phyloP scores from a whole-genome alignment of 2,113 vertebrate species.

The Carettochelys insculpta region DNA sequence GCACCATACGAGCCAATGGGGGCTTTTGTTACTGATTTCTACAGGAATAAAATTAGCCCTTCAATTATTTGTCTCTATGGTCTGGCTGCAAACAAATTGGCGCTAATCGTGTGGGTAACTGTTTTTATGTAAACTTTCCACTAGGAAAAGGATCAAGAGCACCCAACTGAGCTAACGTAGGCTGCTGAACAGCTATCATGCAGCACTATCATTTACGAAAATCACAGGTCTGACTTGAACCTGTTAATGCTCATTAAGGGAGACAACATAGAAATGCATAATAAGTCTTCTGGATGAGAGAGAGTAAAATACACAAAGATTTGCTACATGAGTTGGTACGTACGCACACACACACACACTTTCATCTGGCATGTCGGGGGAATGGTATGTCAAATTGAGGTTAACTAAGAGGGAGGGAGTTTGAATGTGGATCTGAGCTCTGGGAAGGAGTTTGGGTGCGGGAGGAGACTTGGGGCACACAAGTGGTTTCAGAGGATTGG shows the following conservation, averaged over 20 bases:
- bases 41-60: neutral
- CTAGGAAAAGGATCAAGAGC: neutral
- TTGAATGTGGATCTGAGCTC: too few relatives aligned
- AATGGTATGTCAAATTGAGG: too few relatives aligned
- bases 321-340: neutral
- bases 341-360: neutral
- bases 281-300: neutral
- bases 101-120: neutral
- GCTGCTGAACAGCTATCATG: neutral
- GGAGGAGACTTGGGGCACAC: too few relatives aligned
- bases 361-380: too few relatives aligned
- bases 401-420: too few relatives aligned
- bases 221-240: neutral
- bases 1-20: neutral
- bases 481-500: too few relatives aligned
- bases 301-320: neutral
- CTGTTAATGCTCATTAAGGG: neutral
- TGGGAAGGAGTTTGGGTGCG: too few relatives aligned
- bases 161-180: neutral
- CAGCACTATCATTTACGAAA: neutral
- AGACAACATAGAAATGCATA: neutral
- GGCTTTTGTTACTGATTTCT: neutral
- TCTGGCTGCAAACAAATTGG: neutral
- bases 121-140: constrained; percentile 1
- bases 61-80: neutral